phyloP scores from a whole-genome alignment of 2,888 invertebrate species.

The Pterostichus niger region DNA sequence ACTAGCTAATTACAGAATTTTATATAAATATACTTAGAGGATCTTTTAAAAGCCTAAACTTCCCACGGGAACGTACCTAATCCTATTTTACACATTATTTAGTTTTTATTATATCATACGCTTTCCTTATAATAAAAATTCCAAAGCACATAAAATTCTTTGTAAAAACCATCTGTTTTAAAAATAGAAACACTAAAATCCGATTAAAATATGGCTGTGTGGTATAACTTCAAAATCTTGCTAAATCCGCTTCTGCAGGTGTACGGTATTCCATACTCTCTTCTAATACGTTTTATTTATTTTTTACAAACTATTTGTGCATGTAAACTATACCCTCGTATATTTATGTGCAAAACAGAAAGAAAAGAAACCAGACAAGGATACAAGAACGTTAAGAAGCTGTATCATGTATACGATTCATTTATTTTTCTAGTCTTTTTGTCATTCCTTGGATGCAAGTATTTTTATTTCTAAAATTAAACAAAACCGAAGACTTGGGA shows the following conservation, averaged over 20 bases:
- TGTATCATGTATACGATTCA: conserved; percentile 50
- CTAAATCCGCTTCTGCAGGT: conserved; percentile 17
- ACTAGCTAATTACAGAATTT: conserved; percentile 10
- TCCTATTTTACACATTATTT: background rate
- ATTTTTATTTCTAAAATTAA: conserved; percentile 62
- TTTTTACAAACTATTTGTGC: conserved; percentile 45
- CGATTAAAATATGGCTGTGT: too few relatives aligned
- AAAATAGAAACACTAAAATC: too few relatives aligned
- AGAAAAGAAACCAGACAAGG: conserved; percentile 3
- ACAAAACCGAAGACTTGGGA: conserved; percentile 40
- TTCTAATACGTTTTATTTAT: conserved; percentile 16
- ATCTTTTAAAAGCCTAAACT: background rate
- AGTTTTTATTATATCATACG: background rate
- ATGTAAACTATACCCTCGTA: conserved; percentile 45
- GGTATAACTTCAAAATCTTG: background rate
- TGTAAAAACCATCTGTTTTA: too few relatives aligned
- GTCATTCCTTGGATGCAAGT: conserved; percentile 46
- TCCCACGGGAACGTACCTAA: background rate
- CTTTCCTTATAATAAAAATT: too few relatives aligned
- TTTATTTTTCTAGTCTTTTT: conserved; percentile 45
- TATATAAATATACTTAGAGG: background rate
- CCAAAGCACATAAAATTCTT: too few relatives aligned
- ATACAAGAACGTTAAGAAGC: conserved; percentile 44
- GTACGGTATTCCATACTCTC: background rate
- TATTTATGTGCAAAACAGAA: conserved; percentile 46